These are phyloP conservation scores for Spea hammondii DNA, from an alignment of 2,797 vertebrate genomes.

Conservation along the genomic window DNA sequence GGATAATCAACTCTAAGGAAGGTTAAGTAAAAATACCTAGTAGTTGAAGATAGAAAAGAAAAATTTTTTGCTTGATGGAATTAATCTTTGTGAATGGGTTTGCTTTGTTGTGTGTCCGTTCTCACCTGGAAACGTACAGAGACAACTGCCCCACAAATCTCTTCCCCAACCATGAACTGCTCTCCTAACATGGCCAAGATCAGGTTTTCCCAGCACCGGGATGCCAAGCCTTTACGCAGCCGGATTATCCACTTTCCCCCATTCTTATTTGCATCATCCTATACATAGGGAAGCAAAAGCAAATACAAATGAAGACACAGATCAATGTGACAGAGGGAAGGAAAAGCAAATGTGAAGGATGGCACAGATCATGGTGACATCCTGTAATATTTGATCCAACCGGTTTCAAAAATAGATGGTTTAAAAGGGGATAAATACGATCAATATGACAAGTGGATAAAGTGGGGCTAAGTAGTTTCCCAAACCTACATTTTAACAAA, in stretches of 20 bases:
- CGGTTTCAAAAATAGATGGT: too few relatives aligned
- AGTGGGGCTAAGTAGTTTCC: too few relatives aligned
- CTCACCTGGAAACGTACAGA: constrained; percentile 92
- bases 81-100: neutral
- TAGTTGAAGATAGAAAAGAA: neutral
- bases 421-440: too few relatives aligned
- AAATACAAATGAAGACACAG: neutral
- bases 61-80: neutral
- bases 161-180: constrained; percentile 98
- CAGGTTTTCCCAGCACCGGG: constrained; percentile 98
- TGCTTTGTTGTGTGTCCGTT: neutral
- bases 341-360: too few relatives aligned
- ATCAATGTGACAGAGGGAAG: neutral
- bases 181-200: constrained; percentile 97
- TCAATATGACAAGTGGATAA: too few relatives aligned
- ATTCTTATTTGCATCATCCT: constrained; percentile 82
- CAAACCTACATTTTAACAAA: too few relatives aligned
- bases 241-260: constrained; percentile 81
- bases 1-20: too few relatives aligned
- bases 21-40: too few relatives aligned
- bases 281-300: constrained; percentile 54
- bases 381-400: too few relatives aligned
- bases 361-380: too few relatives aligned
- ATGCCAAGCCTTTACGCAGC: constrained; percentile 88
- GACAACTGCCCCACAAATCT: constrained; percentile 95